Base-by-base conservation (phyloP, 2,888 invertebrate species). In the Melitaea athalia region DNA sequence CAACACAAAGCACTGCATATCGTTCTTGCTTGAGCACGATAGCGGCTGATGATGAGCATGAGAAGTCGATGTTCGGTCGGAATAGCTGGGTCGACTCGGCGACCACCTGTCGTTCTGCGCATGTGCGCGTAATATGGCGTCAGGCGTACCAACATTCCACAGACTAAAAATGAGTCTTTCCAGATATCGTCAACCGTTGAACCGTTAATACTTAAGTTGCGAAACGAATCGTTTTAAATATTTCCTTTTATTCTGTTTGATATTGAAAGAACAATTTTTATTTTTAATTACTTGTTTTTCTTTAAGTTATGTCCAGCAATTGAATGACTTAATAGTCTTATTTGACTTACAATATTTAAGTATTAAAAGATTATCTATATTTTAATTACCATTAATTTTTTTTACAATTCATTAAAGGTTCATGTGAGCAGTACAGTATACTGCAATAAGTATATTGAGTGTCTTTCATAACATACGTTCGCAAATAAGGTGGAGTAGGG, bases 31-130 rank as follows among this genome's bases (percentile, higher is more conserved):
- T 90, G 91, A 90, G 84, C 87, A 92, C 91, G 91, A 92, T 88
- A 89, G 90, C 89, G 92, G 91, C 93, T 93, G 93, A 92, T 93
- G 93, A 93, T 93, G 93, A 92, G 92, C 88, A 90, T 85, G 89
- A 92, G 92, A 91, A 93, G 92, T 92, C 92, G 92, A 93, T 92
- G 92, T 89, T 92, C 89, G 87, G 84, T 83, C 86, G 89, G 82
- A 84, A 88, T 88, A 90, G 91, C 89, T 88, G 92, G 88, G 84
- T 87, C 90, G 91, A 89, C 86, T 88, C 88, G 91, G 83, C 91
- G 92, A 93, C 92, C 93, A 93, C 93, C 93, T 93, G 93, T 91
- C 93, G 91, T 90, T 92, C 89, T 93, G 93, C 93, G 93, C 93
- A 93, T 93, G 93, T 91, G 91, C 93, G 93, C 89, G 90, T 91